phyloP scores from a whole-genome alignment of 1,140 invertebrate species.

The Archegozetes longisetosus region DNA sequence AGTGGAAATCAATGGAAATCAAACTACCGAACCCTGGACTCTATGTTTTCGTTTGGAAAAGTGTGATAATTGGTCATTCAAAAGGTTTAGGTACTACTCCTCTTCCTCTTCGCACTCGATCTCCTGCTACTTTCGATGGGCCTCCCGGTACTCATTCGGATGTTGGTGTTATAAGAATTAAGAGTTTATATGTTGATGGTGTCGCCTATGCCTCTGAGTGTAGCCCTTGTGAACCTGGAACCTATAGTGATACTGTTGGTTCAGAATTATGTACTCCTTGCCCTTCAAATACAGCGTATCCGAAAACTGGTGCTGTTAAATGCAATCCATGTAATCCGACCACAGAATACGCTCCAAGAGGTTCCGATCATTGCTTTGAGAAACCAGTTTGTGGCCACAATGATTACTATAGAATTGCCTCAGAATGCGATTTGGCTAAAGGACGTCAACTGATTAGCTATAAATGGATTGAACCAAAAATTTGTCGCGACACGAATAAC shows the following conservation, averaged over 20 bases:
- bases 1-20: conserved; percentile 3
- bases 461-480: conserved; percentile 38
- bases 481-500: conserved; percentile 33
- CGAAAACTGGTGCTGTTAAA: conserved; percentile 27
- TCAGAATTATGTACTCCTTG: conserved; percentile 35
- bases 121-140: not conserved
- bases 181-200: conserved; percentile 29
- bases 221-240: conserved; percentile 38
- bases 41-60: conserved; percentile 13
- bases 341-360: conserved; percentile 30
- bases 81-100: not conserved
- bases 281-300: conserved; percentile 32
- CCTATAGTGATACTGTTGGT: conserved; percentile 31
- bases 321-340: conserved; percentile 34
- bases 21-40: conserved; percentile 2
- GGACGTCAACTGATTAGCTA: conserved; percentile 33
- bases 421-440: conserved; percentile 34
- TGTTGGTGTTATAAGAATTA: conserved; percentile 7
- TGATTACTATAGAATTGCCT: conserved; percentile 38
- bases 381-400: conserved; percentile 35
- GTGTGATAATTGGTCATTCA: not conserved
- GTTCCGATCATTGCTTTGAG: conserved; percentile 32
- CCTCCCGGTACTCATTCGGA: not conserved
- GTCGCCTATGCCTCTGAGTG: conserved; percentile 43
- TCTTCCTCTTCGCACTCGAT: not conserved